phyloP scores from a whole-genome alignment of 1,140 invertebrate species.

The Hestina assimilis region DNA sequence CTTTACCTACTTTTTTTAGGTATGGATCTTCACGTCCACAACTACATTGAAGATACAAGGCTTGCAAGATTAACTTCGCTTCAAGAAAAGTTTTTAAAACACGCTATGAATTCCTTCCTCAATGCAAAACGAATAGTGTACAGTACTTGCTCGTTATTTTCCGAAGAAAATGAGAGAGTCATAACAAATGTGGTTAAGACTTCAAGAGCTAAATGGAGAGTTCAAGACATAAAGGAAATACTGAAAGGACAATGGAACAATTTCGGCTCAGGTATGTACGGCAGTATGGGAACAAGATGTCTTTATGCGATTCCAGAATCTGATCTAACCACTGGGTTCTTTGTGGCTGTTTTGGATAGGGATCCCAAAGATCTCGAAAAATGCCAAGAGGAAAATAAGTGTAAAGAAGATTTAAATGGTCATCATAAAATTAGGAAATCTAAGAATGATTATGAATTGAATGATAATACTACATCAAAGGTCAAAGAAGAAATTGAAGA shows the following conservation, averaged over 20 bases:
- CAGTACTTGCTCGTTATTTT: constrained; percentile 95
- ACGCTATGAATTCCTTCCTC: constrained; percentile 91
- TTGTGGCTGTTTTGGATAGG: constrained; percentile 92
- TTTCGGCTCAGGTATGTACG: constrained; percentile 82
- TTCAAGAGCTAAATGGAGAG: constrained; percentile 80
- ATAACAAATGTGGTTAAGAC: constrained; percentile 82
- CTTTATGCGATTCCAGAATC: constrained; percentile 86
- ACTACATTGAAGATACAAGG: constrained; percentile 74
- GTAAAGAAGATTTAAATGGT: not conserved
- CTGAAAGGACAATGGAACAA: constrained; percentile 83
- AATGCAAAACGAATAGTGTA: constrained; percentile 92
- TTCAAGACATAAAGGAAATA: constrained; percentile 80
- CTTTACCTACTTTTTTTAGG: constrained; percentile 38
- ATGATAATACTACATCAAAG: constrained; percentile 23
- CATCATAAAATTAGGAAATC: not conserved
- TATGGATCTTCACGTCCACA: constrained; percentile 65
- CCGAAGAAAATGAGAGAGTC: constrained; percentile 96
- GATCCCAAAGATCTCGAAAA: constrained; percentile 56
- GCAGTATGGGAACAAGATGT: constrained; percentile 84
- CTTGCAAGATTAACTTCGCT: constrained; percentile 87
- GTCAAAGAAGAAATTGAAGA: constrained; percentile 3
- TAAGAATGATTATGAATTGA: not conserved
- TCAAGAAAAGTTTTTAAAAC: constrained; percentile 91
- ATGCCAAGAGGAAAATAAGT: constrained; percentile 8
- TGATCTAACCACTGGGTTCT: constrained; percentile 95